These are phyloP conservation scores for Hippolais icterina DNA, from an alignment of 2,113 vertebrate genomes.

Conservation along the genomic window DNA sequence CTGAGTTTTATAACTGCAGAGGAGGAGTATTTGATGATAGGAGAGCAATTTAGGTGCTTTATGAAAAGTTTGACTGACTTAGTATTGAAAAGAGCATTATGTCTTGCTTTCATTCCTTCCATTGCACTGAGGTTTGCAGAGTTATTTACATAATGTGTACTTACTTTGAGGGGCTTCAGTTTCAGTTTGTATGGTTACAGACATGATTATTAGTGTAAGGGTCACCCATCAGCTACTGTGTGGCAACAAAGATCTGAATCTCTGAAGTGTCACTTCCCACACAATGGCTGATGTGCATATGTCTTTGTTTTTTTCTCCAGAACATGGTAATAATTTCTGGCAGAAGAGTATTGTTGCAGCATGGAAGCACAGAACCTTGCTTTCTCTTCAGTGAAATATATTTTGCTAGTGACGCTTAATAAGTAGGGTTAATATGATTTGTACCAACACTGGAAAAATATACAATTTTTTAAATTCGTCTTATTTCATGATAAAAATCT, in stretches of 20 bases:
- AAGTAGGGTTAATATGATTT: background rate
- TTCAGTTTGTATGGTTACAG: background rate
- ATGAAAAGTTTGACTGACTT: background rate
- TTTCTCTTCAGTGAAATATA: background rate
- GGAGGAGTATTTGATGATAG: constrained; percentile 1
- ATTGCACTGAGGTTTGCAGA: background rate
- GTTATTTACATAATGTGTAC: background rate
- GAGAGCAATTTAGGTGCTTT: background rate
- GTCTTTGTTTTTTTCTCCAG: background rate
- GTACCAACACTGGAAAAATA: background rate
- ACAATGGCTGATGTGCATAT: background rate
- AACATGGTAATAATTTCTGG: background rate
- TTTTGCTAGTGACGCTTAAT: background rate
- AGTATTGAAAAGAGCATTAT: background rate
- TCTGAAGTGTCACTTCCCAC: background rate
- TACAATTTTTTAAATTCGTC: background rate
- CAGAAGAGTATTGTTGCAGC: background rate
- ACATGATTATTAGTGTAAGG: background rate
- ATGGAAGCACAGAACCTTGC: background rate
- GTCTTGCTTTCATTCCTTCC: background rate
- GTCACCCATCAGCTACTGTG: background rate
- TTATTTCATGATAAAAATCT: background rate
- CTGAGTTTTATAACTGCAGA: background rate
- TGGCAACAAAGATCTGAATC: background rate
- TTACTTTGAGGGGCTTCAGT: background rate